phyloP scores from a whole-genome alignment of 2,888 invertebrate genomes.

The Ochropleura plecta region DNA sequence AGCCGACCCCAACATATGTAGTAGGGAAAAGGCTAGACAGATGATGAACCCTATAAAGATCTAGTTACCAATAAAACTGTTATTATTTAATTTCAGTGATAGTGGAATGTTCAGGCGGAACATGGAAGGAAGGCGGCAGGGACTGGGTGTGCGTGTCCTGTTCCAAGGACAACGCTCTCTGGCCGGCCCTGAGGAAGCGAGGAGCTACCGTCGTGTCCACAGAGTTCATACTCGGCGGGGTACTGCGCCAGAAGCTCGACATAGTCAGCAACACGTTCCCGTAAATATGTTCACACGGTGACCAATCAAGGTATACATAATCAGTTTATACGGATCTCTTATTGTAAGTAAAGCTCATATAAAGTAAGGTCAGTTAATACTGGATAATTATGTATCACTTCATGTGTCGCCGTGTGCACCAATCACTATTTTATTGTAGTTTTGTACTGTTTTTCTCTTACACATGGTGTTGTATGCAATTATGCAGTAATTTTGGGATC shows the following conservation, averaged over 20 bases:
- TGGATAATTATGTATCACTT: too few species aligned
- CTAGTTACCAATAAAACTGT: neutral
- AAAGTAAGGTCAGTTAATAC: too few species aligned
- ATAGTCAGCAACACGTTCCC: conserved; percentile 65
- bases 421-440: neutral
- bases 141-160: conserved; percentile 81
- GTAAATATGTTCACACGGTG: conserved; percentile 6
- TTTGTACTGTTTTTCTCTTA: neutral
- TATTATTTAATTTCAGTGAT: conserved; percentile 76
- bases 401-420: neutral
- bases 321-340: too few species aligned
- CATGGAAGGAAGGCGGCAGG: conserved; percentile 77
- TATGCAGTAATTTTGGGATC: neutral
- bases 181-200: conserved; percentile 73
- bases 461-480: neutral
- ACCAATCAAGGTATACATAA: too few species aligned
- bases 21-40: too few species aligned
- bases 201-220: conserved; percentile 80
- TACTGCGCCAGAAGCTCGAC: conserved; percentile 78
- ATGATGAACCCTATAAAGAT: too few species aligned
- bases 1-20: too few species aligned
- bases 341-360: too few species aligned
- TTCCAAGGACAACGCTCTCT: conserved; percentile 72
- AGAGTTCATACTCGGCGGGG: conserved; percentile 83
- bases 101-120: conserved; percentile 85